Evolutionary conservation across 2,113 vertebrate species (phyloP).

Genomic region (Naja naja): DNA sequence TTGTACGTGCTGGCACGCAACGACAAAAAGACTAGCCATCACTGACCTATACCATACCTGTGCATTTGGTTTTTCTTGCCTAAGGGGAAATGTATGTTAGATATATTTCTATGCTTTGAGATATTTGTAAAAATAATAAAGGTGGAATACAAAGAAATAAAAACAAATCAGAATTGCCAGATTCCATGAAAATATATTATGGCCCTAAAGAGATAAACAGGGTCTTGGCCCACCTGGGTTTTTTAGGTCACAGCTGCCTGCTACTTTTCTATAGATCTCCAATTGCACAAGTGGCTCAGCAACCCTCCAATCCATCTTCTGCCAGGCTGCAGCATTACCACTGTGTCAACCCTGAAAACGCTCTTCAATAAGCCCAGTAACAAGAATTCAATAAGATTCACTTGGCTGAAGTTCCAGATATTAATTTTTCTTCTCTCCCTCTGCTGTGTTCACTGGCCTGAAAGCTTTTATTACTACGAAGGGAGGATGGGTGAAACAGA

Average conservation of each 20-base stretch:
- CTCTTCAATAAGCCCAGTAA: conserved; percentile 9
- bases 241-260: conserved; percentile 6
- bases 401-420: conserved; percentile 21
- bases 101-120: neutral
- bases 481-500: neutral
- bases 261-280: neutral
- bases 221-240: neutral
- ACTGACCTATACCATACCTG: no score
- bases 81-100: no score
- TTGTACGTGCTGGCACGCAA: no score
- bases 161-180: neutral
- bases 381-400: conserved; percentile 24
- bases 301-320: conserved; percentile 7
- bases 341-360: conserved; percentile 4
- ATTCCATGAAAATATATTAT: neutral
- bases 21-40: no score
- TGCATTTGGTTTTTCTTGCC: neutral
- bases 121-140: neutral
- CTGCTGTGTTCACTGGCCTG: conserved; percentile 6
- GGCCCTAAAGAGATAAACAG: neutral
- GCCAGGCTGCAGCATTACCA: neutral
- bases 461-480: conserved; percentile 7
- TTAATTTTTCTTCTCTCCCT: conserved; percentile 12
- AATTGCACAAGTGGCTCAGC: neutral
- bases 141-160: neutral